Conservation (phyloP, 2,888 invertebrate species). For the Drosophila pseudotalamancana region DNA sequence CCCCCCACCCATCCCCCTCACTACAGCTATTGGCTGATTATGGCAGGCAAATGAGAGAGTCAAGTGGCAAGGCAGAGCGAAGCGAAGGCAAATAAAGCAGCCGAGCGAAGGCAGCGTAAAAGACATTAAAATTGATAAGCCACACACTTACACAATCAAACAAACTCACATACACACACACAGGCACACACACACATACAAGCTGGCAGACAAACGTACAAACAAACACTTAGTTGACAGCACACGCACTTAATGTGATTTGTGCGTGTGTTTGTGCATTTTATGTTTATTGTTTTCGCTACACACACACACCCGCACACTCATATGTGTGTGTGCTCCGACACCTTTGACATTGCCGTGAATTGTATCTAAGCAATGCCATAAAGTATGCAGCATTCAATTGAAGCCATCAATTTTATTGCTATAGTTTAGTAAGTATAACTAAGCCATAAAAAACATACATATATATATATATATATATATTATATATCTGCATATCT, state of each 20-base stretch:
- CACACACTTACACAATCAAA: conserved; percentile 16
- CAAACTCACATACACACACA: background rate
- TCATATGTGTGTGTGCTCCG: background rate
- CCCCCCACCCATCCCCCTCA: background rate
- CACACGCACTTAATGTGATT: conserved; percentile 14
- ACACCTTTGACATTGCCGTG: conserved; percentile 29
- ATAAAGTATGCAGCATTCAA: conserved; percentile 9
- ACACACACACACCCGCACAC: conserved; percentile 12
- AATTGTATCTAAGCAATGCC: conserved; percentile 6
- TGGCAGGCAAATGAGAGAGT: conserved; percentile 61
- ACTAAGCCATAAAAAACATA: conserved; percentile 1
- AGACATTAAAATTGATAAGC: conserved; percentile 68
- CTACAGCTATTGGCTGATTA: conserved; percentile 60
- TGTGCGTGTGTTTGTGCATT: conserved; percentile 52
- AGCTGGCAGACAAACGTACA: background rate
- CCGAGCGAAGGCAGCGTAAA: background rate
- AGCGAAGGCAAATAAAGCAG: conserved; percentile 18
- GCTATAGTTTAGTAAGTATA: conserved; percentile 5
- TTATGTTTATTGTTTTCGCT: conserved; percentile 69
- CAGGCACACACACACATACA: conserved; percentile 11
- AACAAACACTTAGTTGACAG: background rate
- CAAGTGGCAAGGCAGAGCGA: conserved; percentile 44
- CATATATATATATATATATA: no score
- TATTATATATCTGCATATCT: no score
- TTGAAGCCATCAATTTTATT: conserved; percentile 28